Conservation (phyloP, 2,113 vertebrate genomes). For the Sinosuthora webbiana region DNA sequence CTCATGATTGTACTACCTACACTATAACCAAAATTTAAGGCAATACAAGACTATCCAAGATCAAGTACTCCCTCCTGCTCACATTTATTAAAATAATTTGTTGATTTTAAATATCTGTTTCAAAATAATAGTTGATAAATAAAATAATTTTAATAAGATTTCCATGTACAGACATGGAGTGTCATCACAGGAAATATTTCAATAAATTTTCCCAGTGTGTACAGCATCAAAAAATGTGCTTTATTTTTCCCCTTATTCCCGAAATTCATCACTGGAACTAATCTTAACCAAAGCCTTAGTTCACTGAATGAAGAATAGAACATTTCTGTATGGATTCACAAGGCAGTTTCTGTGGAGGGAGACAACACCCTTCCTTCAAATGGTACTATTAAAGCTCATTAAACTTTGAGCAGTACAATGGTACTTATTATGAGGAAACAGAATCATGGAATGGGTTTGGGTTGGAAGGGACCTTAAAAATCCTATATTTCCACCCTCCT, state of each 20-base stretch:
- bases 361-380: constrained; percentile 61
- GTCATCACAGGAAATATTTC: background rate
- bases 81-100: background rate
- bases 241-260: background rate
- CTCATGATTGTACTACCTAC: background rate
- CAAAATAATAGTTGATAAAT: background rate
- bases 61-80: background rate
- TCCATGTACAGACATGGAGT: background rate
- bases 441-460: background rate
- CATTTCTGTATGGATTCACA: constrained; percentile 60
- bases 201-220: background rate
- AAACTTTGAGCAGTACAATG: constrained; percentile 64
- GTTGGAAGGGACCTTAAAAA: background rate
- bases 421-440: constrained; percentile 52
- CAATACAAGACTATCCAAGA: background rate
- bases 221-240: background rate
- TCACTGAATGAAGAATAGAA: constrained; percentile 46
- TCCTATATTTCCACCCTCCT: background rate
- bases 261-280: constrained; percentile 14
- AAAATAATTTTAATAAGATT: background rate
- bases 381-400: constrained; percentile 68
- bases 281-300: constrained; percentile 34
- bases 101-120: background rate
- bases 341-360: constrained; percentile 65
- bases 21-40: background rate